Evolutionary conservation across 2,888 invertebrate genomes (phyloP), one percentile per base, ranked within the genome.

Genomic region (Drosophila dives): DNA sequence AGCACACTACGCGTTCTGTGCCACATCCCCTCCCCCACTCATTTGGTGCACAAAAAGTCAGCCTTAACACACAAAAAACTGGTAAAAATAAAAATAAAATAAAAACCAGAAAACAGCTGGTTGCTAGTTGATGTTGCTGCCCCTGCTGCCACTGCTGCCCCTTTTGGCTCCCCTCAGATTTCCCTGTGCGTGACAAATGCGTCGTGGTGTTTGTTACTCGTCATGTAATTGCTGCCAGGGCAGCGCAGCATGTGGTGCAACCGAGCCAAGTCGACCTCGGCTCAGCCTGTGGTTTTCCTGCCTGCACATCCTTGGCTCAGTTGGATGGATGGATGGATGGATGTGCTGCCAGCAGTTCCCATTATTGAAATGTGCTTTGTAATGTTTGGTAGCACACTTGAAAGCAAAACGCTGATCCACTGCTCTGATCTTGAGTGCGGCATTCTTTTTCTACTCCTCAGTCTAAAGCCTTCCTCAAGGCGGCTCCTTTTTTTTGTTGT

Each of bases 171-270:
- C 33, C 42, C 49, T 45, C 59, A 17, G 62, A 55, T 40, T 50
- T 50, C 67, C 53, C 58, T 77, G 80, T 89, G 90, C 86, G 80
- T 91, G 91, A 88, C 90, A 90, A 90, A 90, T 89, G 79, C 88
- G 70, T 71, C 80, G 71, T 76, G 77, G 81, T 77, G 73, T 72
- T 86, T 89, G 87, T 69, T 89, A 54, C 80, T 83, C 71, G 88
- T 87, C 87, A 85, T 89, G 83, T 79, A 87, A 89, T 89, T 84
- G 89, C 84, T 72, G 85, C 62, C 86, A 64, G 54, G 61, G 56
- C 49, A 71, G 62, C 77, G 62, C 86, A 76, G 81, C 77, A 80
- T 87, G 88, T 81, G 81, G 80, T 69, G 63, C 80, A 66, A 69
- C 68, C 62, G 54, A 29, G 42, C 55, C 26, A 54, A 66, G 58